Evolutionary conservation across 1,140 invertebrate genomes (phyloP), one percentile per base, ranked within the genome.

Genomic region (Bacillus rossius): DNA sequence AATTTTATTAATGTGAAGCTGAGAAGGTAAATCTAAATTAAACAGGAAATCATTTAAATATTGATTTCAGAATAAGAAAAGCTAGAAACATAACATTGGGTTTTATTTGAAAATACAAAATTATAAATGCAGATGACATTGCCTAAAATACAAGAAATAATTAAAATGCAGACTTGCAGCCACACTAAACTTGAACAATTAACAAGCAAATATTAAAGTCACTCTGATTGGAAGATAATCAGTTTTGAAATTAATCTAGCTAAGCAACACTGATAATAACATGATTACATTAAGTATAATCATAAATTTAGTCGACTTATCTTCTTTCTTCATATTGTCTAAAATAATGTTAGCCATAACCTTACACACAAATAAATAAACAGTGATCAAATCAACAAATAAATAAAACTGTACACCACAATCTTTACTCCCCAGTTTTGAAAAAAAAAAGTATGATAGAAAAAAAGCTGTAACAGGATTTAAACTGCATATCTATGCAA

Each of bases 31-130:
- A 48, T 50, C 45, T 59, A 60, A 57, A 60, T 60, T 47, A 50
- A 57, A 56, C 17, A 53, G 43, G 53, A 54, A 63, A 60, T 50
- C 40, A 41, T 25, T 43, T 50, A 55, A 49, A 60, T 49, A 48
- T 34, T 52, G 50, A 56, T 37, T 22, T 29, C 37, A 56, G 61
- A 62, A 58, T 42, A 52, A 60, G 56, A 56, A 60, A 55, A 62
- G 48, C 57, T 55, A 29, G 43, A 58, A 61, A 61, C 54, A 52
- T 22, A 61, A 61, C 22, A 49, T 50, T 26, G 47, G 61, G 48
- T 55, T 29, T 68, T 72, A 67, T 59, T 50, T 58, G 65, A 69
- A 62, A 37, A 68, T 64, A 64, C 61, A 57, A 64, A 69, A 65
- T 58, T 61, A 64, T 64, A 49, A 65, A 65, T 50, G 55, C 55